Evolutionary conservation across 2,888 invertebrate genomes (phyloP), one percentile per base, ranked within the genome.

Genomic region (Drosophila neotestacea): DNA sequence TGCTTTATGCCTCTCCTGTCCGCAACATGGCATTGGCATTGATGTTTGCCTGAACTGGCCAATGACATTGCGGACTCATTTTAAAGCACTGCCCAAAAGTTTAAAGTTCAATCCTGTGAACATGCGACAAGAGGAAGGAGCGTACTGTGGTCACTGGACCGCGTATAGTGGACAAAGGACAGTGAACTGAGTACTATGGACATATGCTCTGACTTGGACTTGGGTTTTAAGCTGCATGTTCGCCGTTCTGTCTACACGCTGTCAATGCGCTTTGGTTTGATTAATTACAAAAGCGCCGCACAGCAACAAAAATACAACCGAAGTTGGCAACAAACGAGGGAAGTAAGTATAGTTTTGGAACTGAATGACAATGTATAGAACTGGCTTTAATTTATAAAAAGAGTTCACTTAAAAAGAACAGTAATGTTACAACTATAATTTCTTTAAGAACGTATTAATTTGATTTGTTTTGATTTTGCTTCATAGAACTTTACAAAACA

Each of bases 211-310:
- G 52, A 47, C 69, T 64, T 65, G 39, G 50, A 63, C 70, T 70
- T 67, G 48, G 32, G 36, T 59, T 73, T 73, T 73, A 81, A 81
- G 81, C 82, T 71, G 51, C 62, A 51, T 70, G 78, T 59, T 73
- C 73, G 69, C 60, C 68, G 52, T 73, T 72, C 80, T 87, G 84
- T 84, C 88, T 85, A 76, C 83, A 77, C 81, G 84, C 84, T 85
- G 84, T 88, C 88, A 85, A 85, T 85, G 73, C 74, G 83, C 71
- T 85, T 50, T 70, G 70, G 79, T 83, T 85, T 85, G 84, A 85
- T 85, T 85, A 85, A 85, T 88, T 85, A 85, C 84, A 80, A 88
- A 84, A 83, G 81, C 69, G 76, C 80, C 76, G 74, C 73, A 32
- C 48, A 58, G 42, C 44, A 34, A 62, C 28, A 63, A 55, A 77